These are phyloP conservation scores for Amphimallon solstitiale DNA, from an alignment of 2,888 invertebrate genomes.

Conservation along the genomic window DNA sequence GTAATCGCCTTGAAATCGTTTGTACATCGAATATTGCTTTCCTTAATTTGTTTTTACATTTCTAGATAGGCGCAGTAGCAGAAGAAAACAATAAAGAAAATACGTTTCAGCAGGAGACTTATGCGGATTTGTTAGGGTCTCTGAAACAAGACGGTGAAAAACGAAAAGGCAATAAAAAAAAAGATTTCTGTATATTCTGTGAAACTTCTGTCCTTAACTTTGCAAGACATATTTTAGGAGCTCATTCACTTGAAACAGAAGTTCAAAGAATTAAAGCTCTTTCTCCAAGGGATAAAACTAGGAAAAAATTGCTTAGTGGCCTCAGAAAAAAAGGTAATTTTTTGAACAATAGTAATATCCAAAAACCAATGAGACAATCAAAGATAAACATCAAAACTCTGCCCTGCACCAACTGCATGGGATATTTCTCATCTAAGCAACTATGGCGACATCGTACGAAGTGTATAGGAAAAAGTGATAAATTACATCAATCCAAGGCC, in stretches of 20 bases:
- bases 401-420: too few relatives aligned
- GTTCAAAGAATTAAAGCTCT: slow-evolving; percentile 28
- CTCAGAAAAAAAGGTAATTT: slow-evolving; percentile 44
- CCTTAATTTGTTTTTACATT: too few relatives aligned
- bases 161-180: too few relatives aligned
- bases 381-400: neutral
- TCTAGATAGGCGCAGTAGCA: too few relatives aligned
- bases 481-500: neutral
- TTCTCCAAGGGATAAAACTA: slow-evolving; percentile 12
- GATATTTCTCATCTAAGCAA: too few relatives aligned
- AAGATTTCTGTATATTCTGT: slow-evolving; percentile 30
- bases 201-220: slow-evolving; percentile 30
- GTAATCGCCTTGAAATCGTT: too few relatives aligned
- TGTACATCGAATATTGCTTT: too few relatives aligned
- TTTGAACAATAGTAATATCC: slow-evolving; percentile 24
- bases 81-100: too few relatives aligned
- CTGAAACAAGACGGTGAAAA: too few relatives aligned
- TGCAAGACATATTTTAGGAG: slow-evolving; percentile 26
- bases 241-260: slow-evolving; percentile 26
- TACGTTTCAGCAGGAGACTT: too few relatives aligned
- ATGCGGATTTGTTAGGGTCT: too few relatives aligned
- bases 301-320: slow-evolving; percentile 16
- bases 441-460: neutral
- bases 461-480: slow-evolving; percentile 37
- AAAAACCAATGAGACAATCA: slow-evolving; percentile 39